Evolutionary conservation across 2,797 vertebrate genomes (phyloP).

Genomic region (Phaenicophaeus curvirostris): DNA sequence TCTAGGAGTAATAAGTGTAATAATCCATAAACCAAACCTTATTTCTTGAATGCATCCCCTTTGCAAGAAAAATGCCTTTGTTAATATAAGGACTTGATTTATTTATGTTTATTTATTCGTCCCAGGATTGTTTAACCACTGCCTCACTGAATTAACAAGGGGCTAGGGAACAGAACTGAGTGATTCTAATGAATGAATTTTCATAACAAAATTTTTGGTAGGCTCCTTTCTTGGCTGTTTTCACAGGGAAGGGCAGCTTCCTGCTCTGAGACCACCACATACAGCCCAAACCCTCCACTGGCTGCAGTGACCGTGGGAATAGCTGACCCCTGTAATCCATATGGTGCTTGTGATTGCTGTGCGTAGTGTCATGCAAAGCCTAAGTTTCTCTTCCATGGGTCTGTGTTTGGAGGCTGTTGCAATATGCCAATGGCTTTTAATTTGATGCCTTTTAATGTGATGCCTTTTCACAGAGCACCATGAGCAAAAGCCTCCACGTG

Average conservation of each 20-base stretch:
- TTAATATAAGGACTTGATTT: slow-evolving; percentile 40
- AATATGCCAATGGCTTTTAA: neutral
- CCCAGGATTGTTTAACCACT: slow-evolving; percentile 20
- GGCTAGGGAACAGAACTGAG: neutral
- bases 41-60: slow-evolving; percentile 48
- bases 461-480: neutral
- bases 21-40: slow-evolving; percentile 59
- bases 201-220: neutral
- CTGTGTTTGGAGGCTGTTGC: neutral
- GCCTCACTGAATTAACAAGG: neutral
- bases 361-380: neutral
- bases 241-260: neutral
- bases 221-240: neutral
- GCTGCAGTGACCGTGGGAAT: neutral
- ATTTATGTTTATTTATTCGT: slow-evolving; percentile 49
- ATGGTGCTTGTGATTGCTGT: rapidly evolving
- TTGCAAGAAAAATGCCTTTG: slow-evolving; percentile 39
- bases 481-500: neutral
- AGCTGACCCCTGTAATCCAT: neutral
- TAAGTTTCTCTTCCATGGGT: neutral
- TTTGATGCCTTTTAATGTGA: neutral
- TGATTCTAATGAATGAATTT: neutral
- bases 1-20: slow-evolving; percentile 51
- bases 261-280: neutral
- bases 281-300: neutral